Percentiles rank a stretch among this genome's conserved stretches.
phyloP scores from a whole-genome alignment of 2,113 vertebrate genomes.

The Mus musculus region GRCm39 chr4:110775501-110776000 shows the following conservation, averaged over 20 bases:
- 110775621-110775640: background rate
- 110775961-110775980: no score
- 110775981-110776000: no score
- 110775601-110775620: background rate
- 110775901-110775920: no score
- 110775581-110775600: background rate
- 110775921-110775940: no score
- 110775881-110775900: no score
- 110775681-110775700: constrained; percentile 49
- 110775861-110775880: no score
- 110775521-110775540: background rate
- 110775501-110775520: background rate
- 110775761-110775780: no score
- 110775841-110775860: no score
- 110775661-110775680: constrained; percentile 53
- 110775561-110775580: background rate
- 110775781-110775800: no score
- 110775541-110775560: background rate
- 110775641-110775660: constrained; percentile 34
- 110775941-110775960: no score
- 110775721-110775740: constrained; percentile 33
- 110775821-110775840: no score
- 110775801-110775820: no score
- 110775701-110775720: constrained; percentile 33
- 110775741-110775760: background rate